These are phyloP conservation scores for Rhinolophus sinicus DNA, from an alignment of 2,113 vertebrate species.

Conservation along the genomic window DNA sequence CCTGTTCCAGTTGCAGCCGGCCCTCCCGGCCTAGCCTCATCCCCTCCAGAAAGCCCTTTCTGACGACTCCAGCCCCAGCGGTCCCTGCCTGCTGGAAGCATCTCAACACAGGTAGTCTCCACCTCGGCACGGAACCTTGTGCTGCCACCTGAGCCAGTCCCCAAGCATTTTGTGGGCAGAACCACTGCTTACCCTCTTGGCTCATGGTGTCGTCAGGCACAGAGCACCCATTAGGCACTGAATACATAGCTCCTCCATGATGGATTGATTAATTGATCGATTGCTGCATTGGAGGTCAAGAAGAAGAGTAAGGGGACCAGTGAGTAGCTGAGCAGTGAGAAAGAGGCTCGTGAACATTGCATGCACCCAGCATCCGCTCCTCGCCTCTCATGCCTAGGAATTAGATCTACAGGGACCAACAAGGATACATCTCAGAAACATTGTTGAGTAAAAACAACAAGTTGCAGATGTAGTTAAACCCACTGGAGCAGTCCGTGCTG, in stretches of 20 bases:
- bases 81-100: not conserved
- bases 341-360: not conserved
- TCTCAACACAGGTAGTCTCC: not conserved
- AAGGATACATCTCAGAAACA: not conserved
- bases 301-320: not conserved
- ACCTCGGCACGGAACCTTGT: not conserved
- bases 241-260: not conserved
- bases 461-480: not conserved
- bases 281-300: not conserved
- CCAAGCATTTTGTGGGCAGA: not conserved
- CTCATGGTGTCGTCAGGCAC: not conserved
- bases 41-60: not conserved
- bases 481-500: fast-evolving
- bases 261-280: not conserved
- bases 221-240: not conserved
- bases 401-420: not conserved
- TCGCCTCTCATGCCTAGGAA: not conserved
- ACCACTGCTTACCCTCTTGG: not conserved
- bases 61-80: not conserved
- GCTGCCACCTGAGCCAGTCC: not conserved
- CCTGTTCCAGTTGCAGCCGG: not conserved
- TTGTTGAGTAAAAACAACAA: not conserved
- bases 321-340: not conserved
- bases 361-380: no score
- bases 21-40: not conserved